A percentile compares a stretch with the other conserved stretches of the same genome.
phyloP scores from a whole-genome alignment of 23 tunicate species.

The Trididemnum nubilum region DNA sequence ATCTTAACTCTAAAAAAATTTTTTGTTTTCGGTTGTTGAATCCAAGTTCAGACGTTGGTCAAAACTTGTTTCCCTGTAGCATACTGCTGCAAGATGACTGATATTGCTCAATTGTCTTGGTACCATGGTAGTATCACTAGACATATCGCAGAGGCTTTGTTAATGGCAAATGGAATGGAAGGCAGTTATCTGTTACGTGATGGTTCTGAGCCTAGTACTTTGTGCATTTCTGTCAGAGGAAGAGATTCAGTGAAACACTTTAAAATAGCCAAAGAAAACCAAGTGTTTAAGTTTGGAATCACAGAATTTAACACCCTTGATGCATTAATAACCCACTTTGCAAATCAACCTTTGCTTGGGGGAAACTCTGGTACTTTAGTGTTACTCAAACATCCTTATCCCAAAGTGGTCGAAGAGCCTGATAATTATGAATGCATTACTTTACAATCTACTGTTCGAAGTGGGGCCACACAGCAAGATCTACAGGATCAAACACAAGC shows the following conservation, averaged over 20 bases:
- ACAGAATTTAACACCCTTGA: slow-evolving; percentile 80
- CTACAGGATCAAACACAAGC: slow-evolving; percentile 71
- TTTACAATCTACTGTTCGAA: slow-evolving; percentile 82
- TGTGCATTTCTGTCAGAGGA: slow-evolving; percentile 89
- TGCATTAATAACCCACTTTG: slow-evolving; percentile 79
- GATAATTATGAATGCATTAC: slow-evolving; percentile 89
- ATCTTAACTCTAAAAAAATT: too few relatives aligned
- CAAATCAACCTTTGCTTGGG: slow-evolving; percentile 91
- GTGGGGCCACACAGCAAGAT: slow-evolving; percentile 86
- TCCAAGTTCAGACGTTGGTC: too few relatives aligned
- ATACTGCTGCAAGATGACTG: slow-evolving; percentile 4
- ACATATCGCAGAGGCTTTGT: slow-evolving; percentile 91
- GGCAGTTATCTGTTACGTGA: slow-evolving; percentile 88
- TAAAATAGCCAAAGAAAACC: slow-evolving; percentile 62
- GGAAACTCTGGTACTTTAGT: slow-evolving; percentile 89
- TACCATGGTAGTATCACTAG: slow-evolving; percentile 90
- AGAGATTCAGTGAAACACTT: slow-evolving; percentile 95
- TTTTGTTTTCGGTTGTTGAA: too few relatives aligned
- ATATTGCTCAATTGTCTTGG: slow-evolving; percentile 38
- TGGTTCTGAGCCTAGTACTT: slow-evolving; percentile 64
- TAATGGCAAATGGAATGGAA: slow-evolving; percentile 94
- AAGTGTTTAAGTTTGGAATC: slow-evolving; percentile 81
- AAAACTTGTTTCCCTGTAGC: too few relatives aligned
- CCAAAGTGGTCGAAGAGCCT: slow-evolving; percentile 87
- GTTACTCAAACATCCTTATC: slow-evolving; percentile 80